Conservation (phyloP, 2,797 vertebrate genomes). For the Peromyscus nudipes region DNA sequence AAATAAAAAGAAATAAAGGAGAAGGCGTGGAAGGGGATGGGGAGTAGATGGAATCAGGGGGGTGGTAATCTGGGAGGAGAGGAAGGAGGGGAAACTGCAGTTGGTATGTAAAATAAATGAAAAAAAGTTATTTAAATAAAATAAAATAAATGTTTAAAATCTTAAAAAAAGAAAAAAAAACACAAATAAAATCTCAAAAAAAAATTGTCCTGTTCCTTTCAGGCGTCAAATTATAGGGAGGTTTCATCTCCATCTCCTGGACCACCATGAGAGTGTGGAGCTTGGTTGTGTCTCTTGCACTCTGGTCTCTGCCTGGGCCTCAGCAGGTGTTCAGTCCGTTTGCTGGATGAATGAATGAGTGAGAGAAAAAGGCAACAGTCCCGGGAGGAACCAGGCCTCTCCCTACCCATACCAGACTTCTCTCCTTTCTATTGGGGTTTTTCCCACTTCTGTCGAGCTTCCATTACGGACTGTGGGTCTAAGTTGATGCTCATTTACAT, state of each 20-base stretch:
- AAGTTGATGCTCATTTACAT: conserved; percentile 63
- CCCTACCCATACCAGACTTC: background rate
- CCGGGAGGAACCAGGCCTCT: background rate
- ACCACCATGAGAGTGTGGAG: background rate
- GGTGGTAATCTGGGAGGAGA: too few relatives aligned
- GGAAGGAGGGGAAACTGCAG: too few relatives aligned
- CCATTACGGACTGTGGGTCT: background rate
- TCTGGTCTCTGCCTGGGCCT: background rate
- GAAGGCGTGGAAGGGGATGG: too few relatives aligned
- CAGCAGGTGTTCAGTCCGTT: background rate
- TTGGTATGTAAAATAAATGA: too few relatives aligned
- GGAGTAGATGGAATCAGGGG: too few relatives aligned
- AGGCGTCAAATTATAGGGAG: background rate
- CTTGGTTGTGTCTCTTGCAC: background rate
- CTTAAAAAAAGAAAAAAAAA: too few relatives aligned
- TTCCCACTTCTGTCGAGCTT: background rate
- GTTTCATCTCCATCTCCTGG: background rate
- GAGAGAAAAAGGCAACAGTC: background rate
- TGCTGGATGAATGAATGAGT: conserved; percentile 35
- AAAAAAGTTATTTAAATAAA: too few relatives aligned
- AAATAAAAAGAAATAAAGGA: background rate
- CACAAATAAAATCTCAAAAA: background rate
- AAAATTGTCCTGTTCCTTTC: conserved; percentile 4
- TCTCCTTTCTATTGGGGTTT: conserved; percentile 51
- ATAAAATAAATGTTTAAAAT: too few relatives aligned